Percentiles rank a stretch among this genome's conserved stretches.
These are phyloP conservation scores for Ctenosaura bakeri DNA, from an alignment of 2,797 vertebrate genomes.

Conservation along the genomic window DNA sequence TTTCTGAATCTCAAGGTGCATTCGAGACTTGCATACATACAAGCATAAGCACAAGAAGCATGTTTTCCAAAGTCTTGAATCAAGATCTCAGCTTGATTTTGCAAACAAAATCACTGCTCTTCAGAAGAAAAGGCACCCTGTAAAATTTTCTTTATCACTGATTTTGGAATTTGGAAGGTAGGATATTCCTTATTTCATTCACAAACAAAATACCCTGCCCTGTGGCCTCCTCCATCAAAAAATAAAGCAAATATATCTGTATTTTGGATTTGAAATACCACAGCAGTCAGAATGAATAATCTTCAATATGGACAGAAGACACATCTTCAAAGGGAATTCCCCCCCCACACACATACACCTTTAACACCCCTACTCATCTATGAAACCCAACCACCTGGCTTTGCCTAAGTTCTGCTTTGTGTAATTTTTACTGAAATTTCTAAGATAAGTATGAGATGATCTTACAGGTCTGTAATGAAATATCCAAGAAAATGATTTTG, in stretches of 20 bases:
- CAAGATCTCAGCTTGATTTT: too few relatives aligned
- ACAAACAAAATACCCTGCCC: neutral
- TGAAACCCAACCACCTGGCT: neutral
- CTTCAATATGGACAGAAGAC: neutral
- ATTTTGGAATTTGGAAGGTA: neutral
- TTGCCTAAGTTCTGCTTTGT: neutral
- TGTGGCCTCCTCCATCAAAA: too few relatives aligned
- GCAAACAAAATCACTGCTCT: neutral
- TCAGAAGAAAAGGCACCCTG: neutral
- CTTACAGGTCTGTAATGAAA: neutral
- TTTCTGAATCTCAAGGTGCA: neutral
- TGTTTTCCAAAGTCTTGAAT: too few relatives aligned
- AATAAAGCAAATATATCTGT: neutral
- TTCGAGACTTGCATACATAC: too few relatives aligned
- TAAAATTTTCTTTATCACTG: neutral
- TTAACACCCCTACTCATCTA: neutral
- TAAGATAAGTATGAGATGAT: neutral
- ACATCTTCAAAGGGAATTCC: neutral
- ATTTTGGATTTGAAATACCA: neutral
- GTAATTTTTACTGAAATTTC: neutral
- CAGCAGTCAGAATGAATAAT: neutral
- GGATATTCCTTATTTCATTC: neutral
- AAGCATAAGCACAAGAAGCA: too few relatives aligned
- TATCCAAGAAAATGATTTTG: neutral
- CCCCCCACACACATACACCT: neutral